These are phyloP conservation scores for Microplitis mediator DNA, from an alignment of 1,140 invertebrate species.

Conservation along the genomic window DNA sequence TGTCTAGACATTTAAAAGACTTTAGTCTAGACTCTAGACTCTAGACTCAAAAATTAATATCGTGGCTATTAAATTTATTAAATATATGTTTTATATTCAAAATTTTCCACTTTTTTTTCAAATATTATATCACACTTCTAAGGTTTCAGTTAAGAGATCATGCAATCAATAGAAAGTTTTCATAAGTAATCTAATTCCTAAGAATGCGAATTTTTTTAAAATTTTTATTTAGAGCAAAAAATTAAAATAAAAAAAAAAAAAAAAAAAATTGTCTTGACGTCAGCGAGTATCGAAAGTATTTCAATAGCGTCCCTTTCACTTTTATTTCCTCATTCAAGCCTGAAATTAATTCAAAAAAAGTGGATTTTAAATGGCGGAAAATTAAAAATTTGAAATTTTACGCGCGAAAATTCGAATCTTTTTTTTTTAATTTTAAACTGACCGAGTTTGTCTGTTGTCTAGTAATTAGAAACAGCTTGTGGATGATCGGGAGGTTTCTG, in stretches of 20 bases:
- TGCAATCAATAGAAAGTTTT: not conserved
- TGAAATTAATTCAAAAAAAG: too few species aligned
- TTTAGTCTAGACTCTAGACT: too few species aligned
- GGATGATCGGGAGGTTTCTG: too few species aligned
- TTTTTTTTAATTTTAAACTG: not conserved
- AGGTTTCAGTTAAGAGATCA: not conserved
- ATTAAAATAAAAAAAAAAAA: not conserved
- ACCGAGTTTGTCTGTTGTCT: too few species aligned
- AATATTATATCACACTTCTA: not conserved
- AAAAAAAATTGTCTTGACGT: not conserved
- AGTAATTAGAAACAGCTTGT: too few species aligned
- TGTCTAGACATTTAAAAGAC: too few species aligned
- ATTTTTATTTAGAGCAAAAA: not conserved
- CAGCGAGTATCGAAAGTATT: not conserved
- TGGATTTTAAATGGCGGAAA: too few species aligned
- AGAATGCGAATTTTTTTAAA: not conserved
- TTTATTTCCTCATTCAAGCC: slow-evolving; percentile 22
- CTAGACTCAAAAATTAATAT: too few species aligned
- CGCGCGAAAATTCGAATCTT: not conserved
- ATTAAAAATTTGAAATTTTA: too few species aligned
- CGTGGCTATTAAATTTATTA: too few species aligned
- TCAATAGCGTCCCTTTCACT: slow-evolving; percentile 21
- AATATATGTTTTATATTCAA: too few species aligned
- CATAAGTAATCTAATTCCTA: not conserved
- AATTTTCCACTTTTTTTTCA: too few species aligned